Base-by-base conservation (phyloP, 2,113 vertebrate genomes). In the Muntiacus reevesi region DNA sequence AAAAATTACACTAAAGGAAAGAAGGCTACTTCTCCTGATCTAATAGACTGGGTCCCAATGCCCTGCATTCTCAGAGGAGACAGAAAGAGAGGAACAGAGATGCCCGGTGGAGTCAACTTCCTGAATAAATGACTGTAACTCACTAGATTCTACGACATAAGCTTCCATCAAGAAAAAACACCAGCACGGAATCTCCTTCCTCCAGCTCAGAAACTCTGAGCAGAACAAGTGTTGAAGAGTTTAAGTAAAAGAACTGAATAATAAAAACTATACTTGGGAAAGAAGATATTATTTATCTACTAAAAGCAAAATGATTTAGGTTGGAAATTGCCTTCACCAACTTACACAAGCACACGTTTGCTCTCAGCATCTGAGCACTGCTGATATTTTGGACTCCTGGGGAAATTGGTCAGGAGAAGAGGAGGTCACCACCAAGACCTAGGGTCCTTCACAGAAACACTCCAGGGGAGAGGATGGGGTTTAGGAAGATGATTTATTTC, bases 81-180 rank as follows among this genome's bases (percentile, higher is more conserved):
- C 1, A 21, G 54, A 54, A 15, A 55, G 0, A 21, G 54, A 55
- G 54, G 54, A 55, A 33, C 5, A 40, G 36, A 87, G 9, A 92
- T 40, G 17, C 40, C 6, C 7, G 47, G 0, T 6, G 47, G 64
- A 36, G 23, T 76, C 15, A 27, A 0, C 6, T 6, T 11, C 23
- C 28, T 5, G 13, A 67, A 57, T 55, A 16, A 55, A 64, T 14
- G 60, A 11, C 43, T 7, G 6, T 71, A 62, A 25, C 25, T 21
- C 30, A 28, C 3, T 54, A n/a, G 2, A 17, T n/a, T 40, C n/a
- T 76, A 5, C 27, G 9, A 76, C 2, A 50, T 16, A 13, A 45
- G 21, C 33, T 62, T 74, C 21, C 25, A 8, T 7, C 27, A 23
- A 55, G 5, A 87, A 5, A 57, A 7, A 50, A 12, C 14, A 19